phyloP scores from a whole-genome alignment of 1,140 invertebrate genomes.

The Zaprionus vittiger region DNA sequence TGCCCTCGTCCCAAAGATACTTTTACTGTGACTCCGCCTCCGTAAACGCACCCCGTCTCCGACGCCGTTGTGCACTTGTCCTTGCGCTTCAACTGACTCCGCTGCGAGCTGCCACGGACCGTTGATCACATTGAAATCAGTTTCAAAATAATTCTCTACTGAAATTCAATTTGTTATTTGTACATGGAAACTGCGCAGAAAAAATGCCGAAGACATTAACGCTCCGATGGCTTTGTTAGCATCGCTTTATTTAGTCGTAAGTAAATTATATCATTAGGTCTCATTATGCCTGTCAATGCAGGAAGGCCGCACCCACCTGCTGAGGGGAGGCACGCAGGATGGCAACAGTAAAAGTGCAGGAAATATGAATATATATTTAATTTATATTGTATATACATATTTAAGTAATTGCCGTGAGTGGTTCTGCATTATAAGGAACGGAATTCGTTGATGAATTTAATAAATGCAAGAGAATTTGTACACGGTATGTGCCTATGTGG shows the following conservation, averaged over 20 bases:
- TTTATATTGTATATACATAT: conserved; percentile 17
- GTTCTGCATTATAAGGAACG: not conserved
- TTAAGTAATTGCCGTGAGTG: conserved; percentile 56
- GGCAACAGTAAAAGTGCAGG: conserved; percentile 1
- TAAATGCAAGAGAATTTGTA: too few relatives aligned
- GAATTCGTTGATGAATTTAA: not conserved
- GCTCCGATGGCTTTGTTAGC: conserved; percentile 72
- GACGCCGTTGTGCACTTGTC: not conserved
- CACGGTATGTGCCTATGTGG: too few relatives aligned
- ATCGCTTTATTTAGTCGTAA: conserved; percentile 67
- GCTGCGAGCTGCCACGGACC: conserved; percentile 44
- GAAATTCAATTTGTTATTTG: conserved; percentile 83
- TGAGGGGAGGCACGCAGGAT: not conserved
- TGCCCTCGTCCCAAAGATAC: conserved; percentile 17
- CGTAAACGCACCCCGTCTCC: not conserved
- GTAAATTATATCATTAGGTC: conserved; percentile 76
- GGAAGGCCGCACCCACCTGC: not conserved
- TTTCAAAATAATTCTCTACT: conserved; percentile 79
- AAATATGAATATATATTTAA: conserved; percentile 11
- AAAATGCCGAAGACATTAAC: conserved; percentile 62
- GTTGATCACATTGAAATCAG: conserved; percentile 79
- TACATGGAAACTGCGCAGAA: conserved; percentile 46
- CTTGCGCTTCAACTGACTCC: conserved; percentile 61
- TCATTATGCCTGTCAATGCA: conserved; percentile 63
- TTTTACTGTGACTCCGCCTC: not conserved